A percentile compares a stretch with the other conserved stretches of the same genome.
These are phyloP conservation scores for Oenanthe melanoleuca DNA, from an alignment of 2,113 vertebrate genomes.

Conservation along the genomic window DNA sequence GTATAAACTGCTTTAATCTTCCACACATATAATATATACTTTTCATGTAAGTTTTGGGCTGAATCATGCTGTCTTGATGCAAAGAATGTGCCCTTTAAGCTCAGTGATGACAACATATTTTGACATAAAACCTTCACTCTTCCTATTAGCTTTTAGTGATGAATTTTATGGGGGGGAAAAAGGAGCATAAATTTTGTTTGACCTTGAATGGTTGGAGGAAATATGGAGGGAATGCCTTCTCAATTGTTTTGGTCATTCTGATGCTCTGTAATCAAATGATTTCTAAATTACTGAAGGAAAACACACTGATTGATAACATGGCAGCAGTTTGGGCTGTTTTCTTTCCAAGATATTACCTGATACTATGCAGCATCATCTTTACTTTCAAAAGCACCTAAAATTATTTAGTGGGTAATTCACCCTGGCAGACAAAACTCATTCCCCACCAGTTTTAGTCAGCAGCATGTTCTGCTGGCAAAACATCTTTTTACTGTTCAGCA, in stretches of 20 bases:
- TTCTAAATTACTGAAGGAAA: neutral
- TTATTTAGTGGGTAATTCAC: neutral
- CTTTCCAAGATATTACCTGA: neutral
- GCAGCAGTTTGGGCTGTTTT: neutral
- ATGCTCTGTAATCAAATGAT: neutral
- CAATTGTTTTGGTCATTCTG: neutral
- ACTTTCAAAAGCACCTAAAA: neutral
- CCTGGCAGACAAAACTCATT: constrained; percentile 3
- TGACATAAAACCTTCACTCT: neutral
- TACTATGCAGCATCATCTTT: neutral
- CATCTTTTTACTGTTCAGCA: neutral
- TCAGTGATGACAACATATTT: neutral
- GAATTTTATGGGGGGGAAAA: neutral
- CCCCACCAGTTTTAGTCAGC: constrained; percentile 16
- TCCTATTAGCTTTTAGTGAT: neutral
- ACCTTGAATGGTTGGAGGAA: neutral
- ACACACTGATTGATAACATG: neutral
- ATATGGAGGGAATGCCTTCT: neutral
- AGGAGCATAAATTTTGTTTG: neutral
- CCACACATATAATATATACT: rapidly evolving
- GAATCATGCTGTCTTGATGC: neutral
- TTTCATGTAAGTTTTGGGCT: neutral
- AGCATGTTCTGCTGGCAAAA: constrained; percentile 6
- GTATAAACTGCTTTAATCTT: neutral
- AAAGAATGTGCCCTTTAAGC: neutral